Evolutionary conservation across 2,797 vertebrate genomes (phyloP).

Genomic region (Mormyrops attenuatus): DNA sequence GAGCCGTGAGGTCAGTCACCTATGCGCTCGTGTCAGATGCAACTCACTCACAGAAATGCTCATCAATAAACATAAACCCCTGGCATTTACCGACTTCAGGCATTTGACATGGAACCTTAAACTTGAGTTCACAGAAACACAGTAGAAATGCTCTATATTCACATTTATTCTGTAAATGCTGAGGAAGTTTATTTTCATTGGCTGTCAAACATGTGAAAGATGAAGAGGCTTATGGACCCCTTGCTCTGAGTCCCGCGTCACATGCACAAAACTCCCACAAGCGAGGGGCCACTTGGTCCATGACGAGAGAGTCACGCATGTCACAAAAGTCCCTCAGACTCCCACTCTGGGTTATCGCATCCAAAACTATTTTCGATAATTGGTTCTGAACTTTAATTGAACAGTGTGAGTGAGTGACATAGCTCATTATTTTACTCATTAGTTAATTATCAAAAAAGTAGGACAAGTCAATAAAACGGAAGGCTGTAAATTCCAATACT

Average conservation of each 20-base stretch:
- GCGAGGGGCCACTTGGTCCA: not conserved
- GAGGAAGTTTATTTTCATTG: not conserved
- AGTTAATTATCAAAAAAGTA: constrained; percentile 99
- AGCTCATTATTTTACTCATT: constrained; percentile 99
- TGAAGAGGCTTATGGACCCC: not conserved
- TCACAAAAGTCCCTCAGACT: not conserved
- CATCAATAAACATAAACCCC: not conserved
- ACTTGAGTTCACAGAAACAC: not conserved
- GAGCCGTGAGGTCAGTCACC: not conserved
- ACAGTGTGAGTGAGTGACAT: constrained; percentile 98
- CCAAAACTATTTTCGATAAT: constrained; percentile 99
- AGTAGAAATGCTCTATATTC: not conserved
- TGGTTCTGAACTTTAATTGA: constrained; percentile 99
- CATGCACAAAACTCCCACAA: not conserved
- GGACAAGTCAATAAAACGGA: constrained; percentile 99
- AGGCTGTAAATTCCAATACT: constrained; percentile 99
- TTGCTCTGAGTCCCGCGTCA: not conserved
- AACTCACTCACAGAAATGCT: not conserved
- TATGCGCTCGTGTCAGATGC: not conserved
- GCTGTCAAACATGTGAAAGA: not conserved
- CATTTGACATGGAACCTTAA: not conserved
- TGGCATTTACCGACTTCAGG: not conserved
- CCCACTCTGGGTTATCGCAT: constrained; percentile 60
- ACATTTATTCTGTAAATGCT: not conserved
- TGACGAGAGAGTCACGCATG: not conserved